These are phyloP conservation scores for Syngnathus floridae DNA, from an alignment of 2,113 vertebrate species.

Conservation along the genomic window DNA sequence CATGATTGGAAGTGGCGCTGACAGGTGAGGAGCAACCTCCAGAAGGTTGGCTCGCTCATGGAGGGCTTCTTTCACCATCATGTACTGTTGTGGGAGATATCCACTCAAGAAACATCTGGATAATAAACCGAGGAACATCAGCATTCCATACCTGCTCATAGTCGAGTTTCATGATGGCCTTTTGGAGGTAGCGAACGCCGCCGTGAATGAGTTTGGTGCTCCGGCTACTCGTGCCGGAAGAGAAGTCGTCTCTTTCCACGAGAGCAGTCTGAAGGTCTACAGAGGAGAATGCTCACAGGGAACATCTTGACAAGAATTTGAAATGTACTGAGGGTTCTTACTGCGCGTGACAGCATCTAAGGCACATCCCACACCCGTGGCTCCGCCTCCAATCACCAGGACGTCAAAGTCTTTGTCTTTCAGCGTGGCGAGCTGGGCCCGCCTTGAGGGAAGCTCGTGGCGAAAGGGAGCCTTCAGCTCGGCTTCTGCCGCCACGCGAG, in stretches of 20 bases:
- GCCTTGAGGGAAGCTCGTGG: slow-evolving; percentile 74
- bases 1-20: slow-evolving; percentile 90
- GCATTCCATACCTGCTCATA: slow-evolving; percentile 79
- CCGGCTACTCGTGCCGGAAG: slow-evolving; percentile 94
- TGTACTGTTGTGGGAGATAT: slow-evolving; percentile 74
- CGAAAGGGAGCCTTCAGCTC: slow-evolving; percentile 52
- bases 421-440: slow-evolving; percentile 73
- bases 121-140: rapidly evolving
- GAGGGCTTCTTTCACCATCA: slow-evolving; percentile 92
- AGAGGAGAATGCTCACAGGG: not conserved
- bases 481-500: slow-evolving; percentile 75
- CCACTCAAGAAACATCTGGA: not conserved
- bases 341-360: slow-evolving; percentile 90
- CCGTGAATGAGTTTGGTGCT: slow-evolving; percentile 98
- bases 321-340: slow-evolving; percentile 48
- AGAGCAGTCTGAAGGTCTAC: slow-evolving; percentile 94
- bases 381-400: slow-evolving; percentile 88
- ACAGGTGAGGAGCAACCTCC: slow-evolving; percentile 89
- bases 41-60: slow-evolving; percentile 88
- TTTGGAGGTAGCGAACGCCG: slow-evolving; percentile 95
- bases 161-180: slow-evolving; percentile 94
- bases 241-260: slow-evolving; percentile 92
- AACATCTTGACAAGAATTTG: too few species aligned
- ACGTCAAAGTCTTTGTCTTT: slow-evolving; percentile 81
- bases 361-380: slow-evolving; percentile 91